Conservation (phyloP, 2,113 vertebrate species). For the Pimephales promelas region DNA sequence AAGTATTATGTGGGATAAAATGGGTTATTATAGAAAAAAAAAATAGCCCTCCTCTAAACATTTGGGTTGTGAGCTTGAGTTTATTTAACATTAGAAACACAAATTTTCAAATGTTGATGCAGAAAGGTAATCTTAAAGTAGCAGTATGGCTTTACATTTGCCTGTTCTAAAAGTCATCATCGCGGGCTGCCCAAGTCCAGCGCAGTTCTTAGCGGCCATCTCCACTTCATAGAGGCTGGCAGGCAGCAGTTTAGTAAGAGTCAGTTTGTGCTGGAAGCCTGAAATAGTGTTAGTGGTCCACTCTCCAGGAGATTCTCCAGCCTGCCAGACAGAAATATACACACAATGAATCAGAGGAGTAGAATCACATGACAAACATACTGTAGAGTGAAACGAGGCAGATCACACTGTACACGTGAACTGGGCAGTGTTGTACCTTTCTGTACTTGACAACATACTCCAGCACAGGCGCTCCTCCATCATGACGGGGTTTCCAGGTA, state of each 20-base stretch:
- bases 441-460: slow-evolving; percentile 93
- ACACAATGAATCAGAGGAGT: not conserved
- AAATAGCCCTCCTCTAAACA: not conserved
- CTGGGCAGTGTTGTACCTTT: slow-evolving; percentile 78
- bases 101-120: not conserved
- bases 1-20: not conserved
- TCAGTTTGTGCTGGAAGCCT: slow-evolving; percentile 84
- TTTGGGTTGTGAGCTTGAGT: not conserved
- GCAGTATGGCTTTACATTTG: slow-evolving; percentile 65
- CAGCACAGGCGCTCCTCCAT: slow-evolving; percentile 81
- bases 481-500: slow-evolving; percentile 90
- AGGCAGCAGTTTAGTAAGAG: slow-evolving; percentile 86
- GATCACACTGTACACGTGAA: not conserved
- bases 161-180: slow-evolving; percentile 99
- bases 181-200: slow-evolving; percentile 90
- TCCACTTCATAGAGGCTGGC: slow-evolving; percentile 96
- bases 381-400: not conserved
- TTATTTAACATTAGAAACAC: not conserved
- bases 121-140: not conserved
- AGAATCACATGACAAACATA: not conserved
- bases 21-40: not conserved
- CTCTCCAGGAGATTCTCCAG: slow-evolving; percentile 79
- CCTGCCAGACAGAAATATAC: slow-evolving; percentile 73
- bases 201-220: slow-evolving; percentile 92
- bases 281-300: slow-evolving; percentile 86